Base-by-base conservation (phyloP, 1,140 invertebrate species). In the Colletes latitarsis region DNA sequence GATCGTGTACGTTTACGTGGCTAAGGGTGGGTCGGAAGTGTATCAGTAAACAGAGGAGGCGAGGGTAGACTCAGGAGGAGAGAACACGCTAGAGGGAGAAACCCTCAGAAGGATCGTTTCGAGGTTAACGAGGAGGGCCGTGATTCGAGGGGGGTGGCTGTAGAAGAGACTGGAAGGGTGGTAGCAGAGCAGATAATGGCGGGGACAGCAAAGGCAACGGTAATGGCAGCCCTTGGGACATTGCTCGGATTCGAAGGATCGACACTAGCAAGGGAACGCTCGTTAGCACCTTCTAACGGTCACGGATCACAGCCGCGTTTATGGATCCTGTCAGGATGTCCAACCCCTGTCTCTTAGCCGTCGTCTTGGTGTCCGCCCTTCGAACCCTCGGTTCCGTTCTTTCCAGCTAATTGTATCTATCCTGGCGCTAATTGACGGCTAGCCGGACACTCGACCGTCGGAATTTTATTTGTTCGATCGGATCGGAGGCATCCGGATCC, bases 151-250 rank as follows among this genome's bases (percentile, higher is more conserved):
- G 68, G 64, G 77, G 69, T 78, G 77, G 81, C 62, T 66, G 49
- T 9, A 77, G 72, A 69, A 73, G 78, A 77, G 82, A 76, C 66
- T 64, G 77, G 70, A 73, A 88, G 83, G 82, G 85, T 86, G 80
- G 76, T 84, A 82, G 77, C 72, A 14, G 17, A 68, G 64, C 77
- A 55, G 87, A 88, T 88, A 89, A 90, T 88, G 89, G 89, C 85
- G 83, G 82, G 76, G 81, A 82, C 82, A 81, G 84, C 79, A 66
- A 74, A 83, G 82, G 77, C 82, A 82, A 69, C 81, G 83, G 83
- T 92, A 92, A 92, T 91, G 90, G 90, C 89, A 89, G 87, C 90
- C 91, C 90, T 70, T 89, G 91, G 90, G 83, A 88, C 83, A 71
- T 71, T 66, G 75, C 64, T 73, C 70, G 78, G 77, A 85, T 82